Conservation (phyloP, 2,797 vertebrate species). For the Lycodopsis pacificus region DNA sequence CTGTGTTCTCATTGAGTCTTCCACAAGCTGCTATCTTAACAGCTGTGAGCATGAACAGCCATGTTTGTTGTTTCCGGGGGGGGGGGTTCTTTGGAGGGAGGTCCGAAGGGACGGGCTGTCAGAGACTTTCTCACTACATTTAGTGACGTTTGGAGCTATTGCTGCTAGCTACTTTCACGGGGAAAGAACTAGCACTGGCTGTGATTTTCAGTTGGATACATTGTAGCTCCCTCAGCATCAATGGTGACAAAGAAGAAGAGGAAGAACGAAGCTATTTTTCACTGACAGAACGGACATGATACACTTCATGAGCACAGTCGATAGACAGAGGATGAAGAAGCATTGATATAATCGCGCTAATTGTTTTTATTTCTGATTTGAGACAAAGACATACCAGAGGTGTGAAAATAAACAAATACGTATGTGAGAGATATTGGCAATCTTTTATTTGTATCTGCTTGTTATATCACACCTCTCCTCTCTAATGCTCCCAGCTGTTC, state of each 20-base stretch:
- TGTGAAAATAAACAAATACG: slow-evolving; percentile 27
- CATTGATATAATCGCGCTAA: slow-evolving; percentile 21
- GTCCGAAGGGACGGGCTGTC: neutral
- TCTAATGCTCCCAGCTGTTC: slow-evolving; percentile 37
- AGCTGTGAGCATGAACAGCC: neutral
- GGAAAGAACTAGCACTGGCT: neutral
- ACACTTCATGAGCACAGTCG: slow-evolving; percentile 37
- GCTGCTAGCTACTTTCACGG: neutral
- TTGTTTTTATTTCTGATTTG: slow-evolving; percentile 5
- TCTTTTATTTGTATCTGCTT: neutral
- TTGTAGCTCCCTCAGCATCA: slow-evolving; percentile 29
- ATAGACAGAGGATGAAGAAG: neutral
- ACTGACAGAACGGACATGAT: slow-evolving; percentile 37
- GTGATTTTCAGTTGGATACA: neutral
- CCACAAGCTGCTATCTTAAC: neutral
- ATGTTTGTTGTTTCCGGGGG: neutral
- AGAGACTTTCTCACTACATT: neutral
- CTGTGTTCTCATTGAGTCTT: neutral
- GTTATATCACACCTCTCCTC: slow-evolving; percentile 22
- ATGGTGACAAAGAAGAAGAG: slow-evolving; percentile 36
- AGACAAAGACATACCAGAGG: neutral
- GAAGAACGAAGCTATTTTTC: slow-evolving; percentile 38
- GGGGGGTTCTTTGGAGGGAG: too few species aligned
- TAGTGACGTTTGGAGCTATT: neutral
- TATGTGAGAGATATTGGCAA: neutral